These are phyloP conservation scores for Amaurobius ferox DNA, from an alignment of 2,888 invertebrate species.

Conservation along the genomic window DNA sequence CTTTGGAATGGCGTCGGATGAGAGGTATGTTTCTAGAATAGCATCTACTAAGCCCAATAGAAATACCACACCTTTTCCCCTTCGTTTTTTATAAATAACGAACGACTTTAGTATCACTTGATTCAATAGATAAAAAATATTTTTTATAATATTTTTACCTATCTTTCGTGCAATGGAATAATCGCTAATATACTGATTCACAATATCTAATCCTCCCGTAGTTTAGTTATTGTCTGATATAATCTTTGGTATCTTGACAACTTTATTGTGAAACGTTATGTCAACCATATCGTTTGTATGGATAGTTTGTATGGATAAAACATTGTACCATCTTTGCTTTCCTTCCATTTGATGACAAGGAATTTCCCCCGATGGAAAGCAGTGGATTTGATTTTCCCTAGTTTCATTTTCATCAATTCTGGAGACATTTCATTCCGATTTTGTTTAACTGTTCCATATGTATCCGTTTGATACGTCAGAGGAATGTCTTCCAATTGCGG, in stretches of 20 bases:
- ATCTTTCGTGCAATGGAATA: neutral
- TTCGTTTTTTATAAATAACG: too few relatives aligned
- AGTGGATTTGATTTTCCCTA: neutral
- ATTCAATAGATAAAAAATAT: neutral
- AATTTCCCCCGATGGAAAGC: neutral
- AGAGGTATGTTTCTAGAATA: neutral
- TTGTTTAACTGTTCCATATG: neutral
- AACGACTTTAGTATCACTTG: slow-evolving; percentile 5
- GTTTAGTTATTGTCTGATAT: neutral
- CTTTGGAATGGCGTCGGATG: slow-evolving; percentile 1
- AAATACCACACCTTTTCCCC: neutral
- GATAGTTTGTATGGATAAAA: neutral
- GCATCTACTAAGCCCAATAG: neutral
- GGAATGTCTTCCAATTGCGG: neutral
- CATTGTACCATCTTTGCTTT: slow-evolving; percentile 1
- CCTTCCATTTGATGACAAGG: neutral
- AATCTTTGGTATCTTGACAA: neutral
- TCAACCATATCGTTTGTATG: neutral
- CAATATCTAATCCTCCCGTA: neutral
- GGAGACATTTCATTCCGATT: neutral
- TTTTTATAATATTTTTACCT: neutral
- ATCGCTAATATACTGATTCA: too few relatives aligned
- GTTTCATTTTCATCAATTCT: too few relatives aligned
- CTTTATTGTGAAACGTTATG: neutral
- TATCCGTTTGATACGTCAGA: too few relatives aligned